Evolutionary conservation across 1,140 invertebrate species (phyloP).

Genomic region (Platyura marginata): DNA sequence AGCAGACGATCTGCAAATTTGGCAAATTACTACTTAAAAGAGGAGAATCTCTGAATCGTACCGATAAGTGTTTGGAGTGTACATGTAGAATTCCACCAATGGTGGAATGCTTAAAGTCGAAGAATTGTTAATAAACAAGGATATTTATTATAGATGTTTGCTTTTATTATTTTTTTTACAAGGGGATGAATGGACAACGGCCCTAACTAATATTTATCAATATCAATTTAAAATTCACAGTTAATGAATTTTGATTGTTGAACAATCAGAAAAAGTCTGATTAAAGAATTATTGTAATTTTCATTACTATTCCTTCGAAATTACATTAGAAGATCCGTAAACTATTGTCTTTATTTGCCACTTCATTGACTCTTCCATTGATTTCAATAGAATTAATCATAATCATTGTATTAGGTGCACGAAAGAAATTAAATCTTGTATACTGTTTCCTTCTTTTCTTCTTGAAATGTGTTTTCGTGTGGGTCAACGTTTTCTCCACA

Average conservation of each 20-base stretch:
- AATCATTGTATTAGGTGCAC: constrained; percentile 48
- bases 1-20: too few relatives aligned
- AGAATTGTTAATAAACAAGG: not conserved
- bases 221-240: too few relatives aligned
- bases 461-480: constrained; percentile 58
- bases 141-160: too few relatives aligned
- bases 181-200: too few relatives aligned
- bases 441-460: constrained; percentile 60
- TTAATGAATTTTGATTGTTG: too few relatives aligned
- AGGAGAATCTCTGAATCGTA: not conserved
- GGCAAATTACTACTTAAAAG: not conserved
- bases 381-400: constrained; percentile 51
- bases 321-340: not conserved
- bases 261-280: too few relatives aligned
- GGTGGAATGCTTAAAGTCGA: not conserved
- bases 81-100: not conserved
- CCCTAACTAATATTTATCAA: too few relatives aligned
- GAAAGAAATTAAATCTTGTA: constrained; percentile 51
- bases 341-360: not conserved
- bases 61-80: not conserved
- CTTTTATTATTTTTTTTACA: too few relatives aligned
- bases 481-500: constrained; percentile 74
- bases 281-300: too few relatives aligned
- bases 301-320: too few relatives aligned
- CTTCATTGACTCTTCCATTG: not conserved